Conservation (phyloP, 1,140 invertebrate species). For the Anagrus nilaparvatae region DNA sequence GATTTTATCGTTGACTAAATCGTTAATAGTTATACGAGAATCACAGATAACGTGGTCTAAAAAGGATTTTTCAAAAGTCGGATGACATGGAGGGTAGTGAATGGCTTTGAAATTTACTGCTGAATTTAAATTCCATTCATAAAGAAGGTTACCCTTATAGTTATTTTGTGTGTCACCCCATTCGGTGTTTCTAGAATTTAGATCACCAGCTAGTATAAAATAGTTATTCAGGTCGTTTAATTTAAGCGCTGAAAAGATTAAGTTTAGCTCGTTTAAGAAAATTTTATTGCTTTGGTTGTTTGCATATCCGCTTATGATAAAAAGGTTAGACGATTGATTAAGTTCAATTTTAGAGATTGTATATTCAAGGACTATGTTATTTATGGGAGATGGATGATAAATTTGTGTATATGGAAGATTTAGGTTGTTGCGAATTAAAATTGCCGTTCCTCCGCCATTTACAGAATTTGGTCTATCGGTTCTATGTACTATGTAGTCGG, state of each 20-base stretch:
- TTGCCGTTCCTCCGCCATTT: constrained; percentile 13
- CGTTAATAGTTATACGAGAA: not conserved
- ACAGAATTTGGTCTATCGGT: constrained; percentile 4
- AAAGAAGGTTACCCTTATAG: no score
- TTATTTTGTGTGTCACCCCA: no score
- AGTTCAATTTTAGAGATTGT: no score
- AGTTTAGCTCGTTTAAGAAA: no score
- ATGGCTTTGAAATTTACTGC: not conserved
- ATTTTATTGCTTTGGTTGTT: no score
- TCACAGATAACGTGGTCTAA: constrained; percentile 8
- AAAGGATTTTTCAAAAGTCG: constrained; percentile 11
- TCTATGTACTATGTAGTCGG: not conserved
- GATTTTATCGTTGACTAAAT: not conserved
- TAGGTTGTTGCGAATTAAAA: constrained; percentile 6
- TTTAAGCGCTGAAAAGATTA: no score
- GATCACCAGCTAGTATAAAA: no score
- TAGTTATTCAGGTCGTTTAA: no score
- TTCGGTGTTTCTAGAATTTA: no score
- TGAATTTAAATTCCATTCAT: constrained; percentile 11
- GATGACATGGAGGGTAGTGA: constrained; percentile 1
- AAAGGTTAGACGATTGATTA: no score
- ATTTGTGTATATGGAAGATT: not conserved
- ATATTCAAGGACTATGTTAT: no score
- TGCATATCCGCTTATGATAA: no score
- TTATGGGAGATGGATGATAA: not conserved